Conservation (phyloP, 2,888 invertebrate species). For the Nebria brevicollis region DNA sequence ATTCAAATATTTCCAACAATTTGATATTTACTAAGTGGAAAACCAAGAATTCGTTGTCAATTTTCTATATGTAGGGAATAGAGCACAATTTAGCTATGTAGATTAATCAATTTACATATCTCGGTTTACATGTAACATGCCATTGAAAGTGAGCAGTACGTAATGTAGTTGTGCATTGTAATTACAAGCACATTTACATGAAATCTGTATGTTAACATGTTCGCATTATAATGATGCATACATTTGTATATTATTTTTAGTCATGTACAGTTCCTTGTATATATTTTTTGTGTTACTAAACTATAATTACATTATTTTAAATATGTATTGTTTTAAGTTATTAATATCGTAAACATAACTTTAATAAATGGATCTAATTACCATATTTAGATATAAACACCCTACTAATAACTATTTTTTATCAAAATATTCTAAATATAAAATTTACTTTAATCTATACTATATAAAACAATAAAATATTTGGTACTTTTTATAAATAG, state of each 20-base stretch:
- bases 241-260: neutral
- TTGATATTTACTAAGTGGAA: no score
- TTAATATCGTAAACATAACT: no score
- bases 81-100: neutral
- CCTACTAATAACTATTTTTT: no score
- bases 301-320: neutral
- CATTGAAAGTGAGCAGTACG: neutral
- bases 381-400: no score
- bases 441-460: no score
- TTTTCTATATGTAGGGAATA: no score
- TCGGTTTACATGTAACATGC: neutral
- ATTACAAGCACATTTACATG: neutral
- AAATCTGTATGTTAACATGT: neutral
- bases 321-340: neutral
- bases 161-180: neutral
- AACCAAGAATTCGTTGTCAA: no score
- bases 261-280: neutral
- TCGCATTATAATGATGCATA: neutral
- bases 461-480: no score
- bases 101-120: neutral
- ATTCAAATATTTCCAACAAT: no score
- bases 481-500: no score
- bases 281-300: neutral
- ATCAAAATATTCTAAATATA: no score
- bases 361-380: no score